Evolutionary conservation across 1,140 invertebrate species (phyloP), one percentile per base, ranked within the genome.

Genomic region (Frieseomelitta varia): DNA sequence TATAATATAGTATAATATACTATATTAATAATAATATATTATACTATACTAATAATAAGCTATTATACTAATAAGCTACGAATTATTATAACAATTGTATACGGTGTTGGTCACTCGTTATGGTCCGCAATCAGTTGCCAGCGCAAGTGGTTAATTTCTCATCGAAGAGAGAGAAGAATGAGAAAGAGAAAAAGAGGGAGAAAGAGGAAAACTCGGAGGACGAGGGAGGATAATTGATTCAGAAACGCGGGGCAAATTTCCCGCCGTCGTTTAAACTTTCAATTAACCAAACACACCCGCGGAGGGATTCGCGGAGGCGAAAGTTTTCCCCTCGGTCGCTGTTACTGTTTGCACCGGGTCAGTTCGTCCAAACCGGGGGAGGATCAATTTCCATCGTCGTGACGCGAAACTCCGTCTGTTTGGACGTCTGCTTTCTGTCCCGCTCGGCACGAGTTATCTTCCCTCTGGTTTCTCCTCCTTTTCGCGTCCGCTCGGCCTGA

Each of bases 211-310:
- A 55, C 15, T 55, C n/a, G 39, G 39, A 72, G n/a, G 17, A 21
- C 10, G n/a, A n/a, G 15, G 51, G 21, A 15, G 10, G 27, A 74
- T 73, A 73, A 73, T 30, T 55, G 51, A 53, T 55, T 73, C 72
- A 55, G 51, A 73, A 73, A 19, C 72, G 72, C 51, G 19, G 68
- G 27, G 17, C n/a, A 73, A 55, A 55, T 73, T 73, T 73, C 27
- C 72, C 72, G 19, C n/a, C 51, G 51, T 19, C 27, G 3, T 55
- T 74, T 55, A 30, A 55, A 74, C 72, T 27, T 74, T 74, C 72
- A 30, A 74, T 74, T 30, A 74, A 74, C 27, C 51, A 17, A 55
- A 55, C 19, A 30, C 12, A 21, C 30, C 34, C 21, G 53, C 27
- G 21, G 34, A 24, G 21, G 21, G 21, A 34, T 21, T 56, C 21